phyloP scores from a whole-genome alignment of 2,797 vertebrate species.

The Peromyscus attwateri region DNA sequence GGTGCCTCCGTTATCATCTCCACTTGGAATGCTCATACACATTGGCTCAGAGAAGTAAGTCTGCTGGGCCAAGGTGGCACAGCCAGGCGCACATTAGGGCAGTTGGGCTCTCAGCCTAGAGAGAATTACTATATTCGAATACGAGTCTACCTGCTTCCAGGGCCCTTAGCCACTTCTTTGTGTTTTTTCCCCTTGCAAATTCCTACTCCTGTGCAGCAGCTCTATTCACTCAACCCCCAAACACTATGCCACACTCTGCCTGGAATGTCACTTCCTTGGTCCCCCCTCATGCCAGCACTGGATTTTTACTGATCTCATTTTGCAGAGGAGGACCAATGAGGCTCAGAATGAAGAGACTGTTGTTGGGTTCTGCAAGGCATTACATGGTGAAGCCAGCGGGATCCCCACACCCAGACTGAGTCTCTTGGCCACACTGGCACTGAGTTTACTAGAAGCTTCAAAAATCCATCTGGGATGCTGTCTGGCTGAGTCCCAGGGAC shows the following conservation, averaged over 20 bases:
- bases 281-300: background rate
- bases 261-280: background rate
- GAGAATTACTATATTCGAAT: background rate
- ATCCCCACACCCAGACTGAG: background rate
- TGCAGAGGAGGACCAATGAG: background rate
- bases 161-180: background rate
- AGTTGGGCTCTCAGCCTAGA: background rate
- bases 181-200: background rate
- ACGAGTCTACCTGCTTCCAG: background rate
- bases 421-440: background rate
- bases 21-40: background rate
- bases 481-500: background rate
- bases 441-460: background rate
- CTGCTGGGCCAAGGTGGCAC: background rate
- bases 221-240: background rate
- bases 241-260: background rate
- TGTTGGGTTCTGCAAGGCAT: background rate
- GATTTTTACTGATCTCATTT: background rate
- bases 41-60: slow-evolving; percentile 8
- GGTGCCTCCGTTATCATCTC: background rate
- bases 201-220: background rate
- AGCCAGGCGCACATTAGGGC: background rate
- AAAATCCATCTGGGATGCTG: background rate
- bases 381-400: background rate
- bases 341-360: background rate